phyloP scores from a whole-genome alignment of 2,888 invertebrate species.

The Rhagium mordax region DNA sequence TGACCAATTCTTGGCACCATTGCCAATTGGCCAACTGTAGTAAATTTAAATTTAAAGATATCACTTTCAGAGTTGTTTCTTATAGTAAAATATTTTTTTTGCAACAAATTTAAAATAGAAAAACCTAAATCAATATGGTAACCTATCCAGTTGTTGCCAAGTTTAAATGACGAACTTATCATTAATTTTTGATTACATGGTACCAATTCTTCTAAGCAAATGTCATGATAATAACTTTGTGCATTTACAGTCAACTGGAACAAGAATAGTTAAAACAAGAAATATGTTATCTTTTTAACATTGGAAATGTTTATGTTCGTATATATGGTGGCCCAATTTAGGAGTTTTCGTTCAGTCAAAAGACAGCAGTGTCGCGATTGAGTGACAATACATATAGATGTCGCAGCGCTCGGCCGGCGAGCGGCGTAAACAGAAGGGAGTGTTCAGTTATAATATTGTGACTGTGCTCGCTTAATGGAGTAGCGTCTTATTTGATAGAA shows the following conservation, averaged over 20 bases:
- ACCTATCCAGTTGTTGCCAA: constrained; percentile 33
- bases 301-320: too few relatives aligned
- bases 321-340: too few relatives aligned
- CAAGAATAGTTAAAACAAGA: background rate
- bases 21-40: constrained; percentile 59
- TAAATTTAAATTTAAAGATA: constrained; percentile 69
- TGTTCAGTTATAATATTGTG: too few relatives aligned
- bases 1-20: constrained; percentile 72
- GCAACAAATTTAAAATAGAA: constrained; percentile 64
- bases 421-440: too few relatives aligned
- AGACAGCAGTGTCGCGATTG: too few relatives aligned
- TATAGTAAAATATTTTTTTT: constrained; percentile 67
- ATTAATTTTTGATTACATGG: background rate
- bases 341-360: too few relatives aligned
- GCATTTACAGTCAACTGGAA: constrained; percentile 64
- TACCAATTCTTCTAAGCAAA: constrained; percentile 39
- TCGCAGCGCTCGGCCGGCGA: too few relatives aligned
- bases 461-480: too few relatives aligned
- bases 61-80: constrained; percentile 65
- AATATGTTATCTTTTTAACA: too few relatives aligned
- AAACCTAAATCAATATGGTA: constrained; percentile 68
- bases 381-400: too few relatives aligned
- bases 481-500: too few relatives aligned
- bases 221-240: constrained; percentile 47
- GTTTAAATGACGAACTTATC: background rate